Conservation (phyloP, 2,797 vertebrate genomes). For the Buceros bicornis region DNA sequence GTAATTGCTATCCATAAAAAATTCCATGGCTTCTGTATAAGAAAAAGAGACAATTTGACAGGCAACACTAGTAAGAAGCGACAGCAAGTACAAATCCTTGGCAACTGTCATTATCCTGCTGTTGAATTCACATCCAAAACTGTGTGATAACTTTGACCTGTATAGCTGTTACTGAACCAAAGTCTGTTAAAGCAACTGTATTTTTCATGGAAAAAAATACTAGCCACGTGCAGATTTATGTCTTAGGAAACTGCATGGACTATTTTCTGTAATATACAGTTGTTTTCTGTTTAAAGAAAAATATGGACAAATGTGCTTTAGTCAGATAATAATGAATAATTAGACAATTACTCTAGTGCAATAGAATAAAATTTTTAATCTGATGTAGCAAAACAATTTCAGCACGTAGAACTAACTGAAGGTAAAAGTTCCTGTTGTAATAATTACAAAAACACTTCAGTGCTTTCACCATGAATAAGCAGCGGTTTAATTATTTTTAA, state of each 20-base stretch:
- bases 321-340: neutral
- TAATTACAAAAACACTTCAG: neutral
- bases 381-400: neutral
- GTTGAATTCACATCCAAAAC: slow-evolving; percentile 83
- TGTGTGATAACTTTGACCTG: slow-evolving; percentile 71
- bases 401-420: neutral
- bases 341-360: neutral
- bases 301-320: neutral
- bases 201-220: slow-evolving; percentile 27
- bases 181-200: slow-evolving; percentile 52
- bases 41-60: slow-evolving; percentile 81
- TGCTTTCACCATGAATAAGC: neutral
- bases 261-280: neutral
- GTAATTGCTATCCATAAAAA: slow-evolving; percentile 84
- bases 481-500: neutral
- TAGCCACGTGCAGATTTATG: slow-evolving; percentile 48
- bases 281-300: neutral
- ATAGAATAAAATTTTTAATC: neutral
- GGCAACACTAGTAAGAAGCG: slow-evolving; percentile 81
- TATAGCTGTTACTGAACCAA: slow-evolving; percentile 59
- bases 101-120: slow-evolving; percentile 88
- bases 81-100: slow-evolving; percentile 87
- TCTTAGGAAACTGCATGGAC: slow-evolving; percentile 31
- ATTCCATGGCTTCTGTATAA: slow-evolving; percentile 77
- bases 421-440: neutral